phyloP scores from a whole-genome alignment of 1,140 invertebrate genomes.

The Matsumurasca onukii region DNA sequence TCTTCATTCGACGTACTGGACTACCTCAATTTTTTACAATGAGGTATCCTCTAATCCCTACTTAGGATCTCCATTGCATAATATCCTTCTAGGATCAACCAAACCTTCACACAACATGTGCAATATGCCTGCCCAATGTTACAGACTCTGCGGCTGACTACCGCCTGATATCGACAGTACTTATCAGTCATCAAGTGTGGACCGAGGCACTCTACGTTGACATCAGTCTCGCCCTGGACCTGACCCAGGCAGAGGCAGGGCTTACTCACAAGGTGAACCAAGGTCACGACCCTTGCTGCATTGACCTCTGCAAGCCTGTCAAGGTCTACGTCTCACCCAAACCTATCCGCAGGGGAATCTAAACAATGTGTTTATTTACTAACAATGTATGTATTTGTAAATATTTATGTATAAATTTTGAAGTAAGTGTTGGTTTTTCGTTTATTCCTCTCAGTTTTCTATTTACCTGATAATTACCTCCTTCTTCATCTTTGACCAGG shows the following conservation, averaged over 20 bases:
- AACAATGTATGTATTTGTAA: neutral
- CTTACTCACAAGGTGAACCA: conserved; percentile 51
- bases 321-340: conserved; percentile 88
- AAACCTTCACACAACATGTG: too few species aligned
- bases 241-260: conserved; percentile 62
- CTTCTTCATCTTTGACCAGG: too few species aligned
- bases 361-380: conserved; percentile 40
- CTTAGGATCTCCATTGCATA: too few species aligned
- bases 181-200: conserved; percentile 89
- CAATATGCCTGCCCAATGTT: too few species aligned
- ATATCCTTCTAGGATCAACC: too few species aligned
- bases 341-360: conserved; percentile 81
- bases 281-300: conserved; percentile 60
- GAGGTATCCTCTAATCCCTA: too few species aligned
- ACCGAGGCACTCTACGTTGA: conserved; percentile 88
- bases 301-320: conserved; percentile 87
- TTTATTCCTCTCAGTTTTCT: too few species aligned
- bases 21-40: too few species aligned
- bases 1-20: too few species aligned
- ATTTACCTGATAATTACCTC: too few species aligned
- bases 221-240: conserved; percentile 77
- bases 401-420: too few species aligned
- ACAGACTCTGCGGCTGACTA: conserved; percentile 53
- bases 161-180: conserved; percentile 77
- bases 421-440: too few species aligned